Evolutionary conservation across 2,797 vertebrate genomes (phyloP), one percentile per base, ranked within the genome.

Genomic region (Meda fulgida): DNA sequence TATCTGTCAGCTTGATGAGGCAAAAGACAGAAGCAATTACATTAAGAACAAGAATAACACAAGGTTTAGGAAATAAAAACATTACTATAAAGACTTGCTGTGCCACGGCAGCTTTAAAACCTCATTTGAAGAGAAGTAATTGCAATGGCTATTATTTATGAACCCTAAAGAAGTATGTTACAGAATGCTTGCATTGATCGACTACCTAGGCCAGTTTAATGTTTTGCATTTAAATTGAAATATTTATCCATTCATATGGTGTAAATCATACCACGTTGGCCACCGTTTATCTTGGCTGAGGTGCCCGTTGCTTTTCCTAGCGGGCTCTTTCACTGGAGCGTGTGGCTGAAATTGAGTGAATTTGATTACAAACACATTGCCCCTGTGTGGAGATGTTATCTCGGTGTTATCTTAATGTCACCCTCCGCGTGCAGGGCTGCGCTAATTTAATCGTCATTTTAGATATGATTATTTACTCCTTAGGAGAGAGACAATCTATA

Each of bases 201-300:
- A 93, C 89, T 82, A 87, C 89, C 89, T 77, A 82, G 73, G 80
- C 76, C 85, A 90, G 79, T 86, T 91, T 88, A 84, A 87, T 87
- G 89, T 91, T 94, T 93, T 93, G 93, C 94, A 96, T 95, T 94
- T 94, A 94, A 94, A 94, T 95, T 94, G 93, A 92, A 93, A 94
- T 93, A 93, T 93, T 91, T 92, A 89, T 92, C 91, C 90, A 87
- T 91, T 92, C 87, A 83, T 83, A 88, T 77, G 83, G 85, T 83
- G 92, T 94, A 93, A 93, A 93, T 95, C 89, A 92, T 92, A 87
- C 83, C 60, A 66, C 85, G 83, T 91, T 89, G 89, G 87, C 80
- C 46, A 72, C 51, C 88, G 89, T 94, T 93, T 91, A 93, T 94
- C 92, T 93, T 92, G 89, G 70, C 87, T 36, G 84, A 86, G 88